These are phyloP conservation scores for Polydrusus pterygomalis DNA, from an alignment of 2,888 invertebrate genomes.

Conservation along the genomic window DNA sequence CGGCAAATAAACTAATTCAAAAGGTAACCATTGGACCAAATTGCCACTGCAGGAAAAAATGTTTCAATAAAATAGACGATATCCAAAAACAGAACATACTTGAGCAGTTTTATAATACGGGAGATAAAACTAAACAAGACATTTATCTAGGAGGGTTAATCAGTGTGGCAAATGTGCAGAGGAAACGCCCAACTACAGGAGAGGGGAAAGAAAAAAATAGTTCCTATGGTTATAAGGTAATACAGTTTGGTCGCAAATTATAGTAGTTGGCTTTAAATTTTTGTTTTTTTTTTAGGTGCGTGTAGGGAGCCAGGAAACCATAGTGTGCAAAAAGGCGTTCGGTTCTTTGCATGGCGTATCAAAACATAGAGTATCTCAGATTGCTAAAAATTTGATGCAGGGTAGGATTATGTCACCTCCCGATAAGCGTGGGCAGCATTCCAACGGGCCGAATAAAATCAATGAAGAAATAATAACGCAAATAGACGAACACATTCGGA, in stretches of 20 bases:
- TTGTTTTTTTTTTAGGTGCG: constrained; percentile 34
- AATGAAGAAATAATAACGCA: constrained; percentile 24
- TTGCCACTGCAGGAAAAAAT: constrained; percentile 20
- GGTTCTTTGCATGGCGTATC: constrained; percentile 37
- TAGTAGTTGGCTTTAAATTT: neutral
- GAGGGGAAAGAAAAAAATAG: constrained; percentile 21
- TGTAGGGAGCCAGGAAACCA: constrained; percentile 16
- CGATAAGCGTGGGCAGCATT: constrained; percentile 23
- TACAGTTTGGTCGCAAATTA: neutral
- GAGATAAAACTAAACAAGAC: constrained; percentile 33
- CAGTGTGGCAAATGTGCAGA: constrained; percentile 4
- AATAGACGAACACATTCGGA: constrained; percentile 48
- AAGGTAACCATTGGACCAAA: constrained; percentile 28
- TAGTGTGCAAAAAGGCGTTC: constrained; percentile 34
- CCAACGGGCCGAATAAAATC: constrained; percentile 32
- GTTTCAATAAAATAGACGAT: constrained; percentile 14
- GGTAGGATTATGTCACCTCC: constrained; percentile 20
- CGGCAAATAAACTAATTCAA: constrained; percentile 30
- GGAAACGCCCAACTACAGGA: constrained; percentile 28
- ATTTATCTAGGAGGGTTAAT: neutral
- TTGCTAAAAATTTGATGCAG: constrained; percentile 19
- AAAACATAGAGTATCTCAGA: constrained; percentile 24
- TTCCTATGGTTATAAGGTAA: constrained; percentile 13
- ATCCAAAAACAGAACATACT: constrained; percentile 11
- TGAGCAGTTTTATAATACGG: constrained; percentile 11